Base-by-base conservation (phyloP, 1,140 invertebrate genomes). In the Halesus radiatus region DNA sequence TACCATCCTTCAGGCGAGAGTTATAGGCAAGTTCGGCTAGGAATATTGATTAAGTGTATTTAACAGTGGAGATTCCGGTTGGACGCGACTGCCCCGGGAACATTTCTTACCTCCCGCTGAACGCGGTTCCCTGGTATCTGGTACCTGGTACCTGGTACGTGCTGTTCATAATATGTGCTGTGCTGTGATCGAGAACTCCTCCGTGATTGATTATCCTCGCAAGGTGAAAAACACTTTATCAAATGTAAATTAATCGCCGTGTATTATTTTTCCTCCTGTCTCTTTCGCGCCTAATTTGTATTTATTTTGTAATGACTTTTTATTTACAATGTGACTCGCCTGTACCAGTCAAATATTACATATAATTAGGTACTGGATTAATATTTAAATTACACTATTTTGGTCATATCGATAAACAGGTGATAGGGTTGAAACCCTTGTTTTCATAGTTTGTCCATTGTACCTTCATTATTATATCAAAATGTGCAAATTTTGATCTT, bases 31-130 rank as follows among this genome's bases (percentile, higher is more conserved):
- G 37, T 60, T 54, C 54, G 60, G 29, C 60, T 76, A 76, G 75
- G 50, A 76, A 64, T 45, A 45, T 76, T 76, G 75, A 76, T 76
- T 76, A 66, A 76, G 75, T 64, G 37, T 64, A 64, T 76, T 76
- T 76, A 64, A 45, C 75, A 50, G 45, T 16, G 56, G 50, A 26
- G 54, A 66, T 52, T 52, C 60, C 54, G 56, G 72, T 56, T n/a
- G 54, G 29, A 20, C 26, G 26, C 26, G 23, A 75, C 68, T 20
- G 54, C 72, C 29, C 26, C 20, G 53, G 53, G 53, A 58, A 58
- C 20, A 56, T 58, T 73, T 26, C 54, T 75, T 58, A 58, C 72
- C 72, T 58, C 72, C 72, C 53, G 72, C 72, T 50, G 68, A 22
- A 22, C 68, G 18, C 50, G 7, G 16, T 72, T n/a, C 68, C 37